Conservation (phyloP, 2,888 invertebrate species). For the Drosophila tanythrix region DNA sequence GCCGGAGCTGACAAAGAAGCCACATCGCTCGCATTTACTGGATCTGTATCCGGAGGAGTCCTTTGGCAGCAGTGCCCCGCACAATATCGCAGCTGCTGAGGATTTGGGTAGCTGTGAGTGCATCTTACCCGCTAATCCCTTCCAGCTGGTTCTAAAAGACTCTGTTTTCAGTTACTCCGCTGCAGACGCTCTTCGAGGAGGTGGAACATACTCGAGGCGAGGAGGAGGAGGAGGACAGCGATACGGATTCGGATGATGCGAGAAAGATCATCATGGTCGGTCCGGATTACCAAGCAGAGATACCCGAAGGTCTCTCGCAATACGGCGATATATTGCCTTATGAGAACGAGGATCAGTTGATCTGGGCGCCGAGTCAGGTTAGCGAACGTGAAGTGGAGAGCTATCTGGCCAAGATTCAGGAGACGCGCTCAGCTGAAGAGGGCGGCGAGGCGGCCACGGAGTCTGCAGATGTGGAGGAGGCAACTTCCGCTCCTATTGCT, state of each 20-base stretch:
- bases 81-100: constrained; percentile 21
- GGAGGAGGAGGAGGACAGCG: constrained; percentile 62
- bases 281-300: constrained; percentile 95
- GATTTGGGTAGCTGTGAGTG: constrained; percentile 63
- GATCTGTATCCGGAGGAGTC: constrained; percentile 86
- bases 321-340: constrained; percentile 98
- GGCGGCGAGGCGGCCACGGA: not conserved
- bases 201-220: constrained; percentile 87
- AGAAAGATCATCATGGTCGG: constrained; percentile 95
- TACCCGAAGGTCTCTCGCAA: constrained; percentile 95
- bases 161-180: constrained; percentile 58
- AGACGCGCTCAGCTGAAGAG: constrained; percentile 60
- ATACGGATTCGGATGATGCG: constrained; percentile 78
- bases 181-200: constrained; percentile 62
- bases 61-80: constrained; percentile 40
- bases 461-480: not conserved
- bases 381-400: constrained; percentile 91
- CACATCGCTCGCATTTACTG: constrained; percentile 86
- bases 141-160: not conserved
- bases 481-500: not conserved
- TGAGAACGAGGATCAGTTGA: constrained; percentile 96
- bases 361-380: constrained; percentile 95
- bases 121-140: not conserved
- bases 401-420: constrained; percentile 87
- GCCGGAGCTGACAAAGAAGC: constrained; percentile 48